Percentiles rank a stretch among this genome's conserved stretches.
Evolutionary conservation across 2,113 vertebrate genomes (phyloP).

Genomic region (Urocynchramus pylzowi): DNA sequence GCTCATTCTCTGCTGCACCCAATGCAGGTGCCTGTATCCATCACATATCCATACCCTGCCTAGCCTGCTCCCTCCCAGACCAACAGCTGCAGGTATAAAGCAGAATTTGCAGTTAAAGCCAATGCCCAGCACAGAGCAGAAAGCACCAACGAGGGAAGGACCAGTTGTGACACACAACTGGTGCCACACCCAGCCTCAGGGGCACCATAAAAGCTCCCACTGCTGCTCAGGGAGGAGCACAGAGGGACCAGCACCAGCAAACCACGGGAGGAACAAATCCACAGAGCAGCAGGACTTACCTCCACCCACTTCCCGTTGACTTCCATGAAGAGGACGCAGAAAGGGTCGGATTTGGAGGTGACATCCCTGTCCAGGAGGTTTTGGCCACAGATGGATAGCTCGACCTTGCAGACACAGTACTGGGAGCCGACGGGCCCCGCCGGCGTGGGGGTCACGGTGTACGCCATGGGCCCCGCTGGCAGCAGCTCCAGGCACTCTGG

Average conservation of each 20-base stretch:
- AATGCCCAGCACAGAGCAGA: neutral
- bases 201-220: neutral
- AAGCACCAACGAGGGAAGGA: neutral
- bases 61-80: neutral
- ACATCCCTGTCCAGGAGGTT: slow-evolving; percentile 94
- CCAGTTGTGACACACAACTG: neutral
- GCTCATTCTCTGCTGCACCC: neutral
- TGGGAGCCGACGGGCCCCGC: slow-evolving; percentile 74
- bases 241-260: neutral
- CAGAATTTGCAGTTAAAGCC: neutral
- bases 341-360: slow-evolving; percentile 96
- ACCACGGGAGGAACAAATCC: neutral
- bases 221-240: neutral
- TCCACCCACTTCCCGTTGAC: slow-evolving; percentile 90
- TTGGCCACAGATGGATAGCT: slow-evolving; percentile 86
- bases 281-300: slow-evolving; percentile 72
- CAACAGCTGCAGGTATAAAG: neutral
- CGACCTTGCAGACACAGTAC: slow-evolving; percentile 90
- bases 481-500: slow-evolving; percentile 73
- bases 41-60: neutral
- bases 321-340: slow-evolving; percentile 94
- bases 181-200: accelerated
- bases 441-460: slow-evolving; percentile 67
- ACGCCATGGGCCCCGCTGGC: slow-evolving; percentile 80
- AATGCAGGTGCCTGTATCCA: accelerated